Conservation (phyloP, 2,888 invertebrate species). For the Galerucella calmariensis region DNA sequence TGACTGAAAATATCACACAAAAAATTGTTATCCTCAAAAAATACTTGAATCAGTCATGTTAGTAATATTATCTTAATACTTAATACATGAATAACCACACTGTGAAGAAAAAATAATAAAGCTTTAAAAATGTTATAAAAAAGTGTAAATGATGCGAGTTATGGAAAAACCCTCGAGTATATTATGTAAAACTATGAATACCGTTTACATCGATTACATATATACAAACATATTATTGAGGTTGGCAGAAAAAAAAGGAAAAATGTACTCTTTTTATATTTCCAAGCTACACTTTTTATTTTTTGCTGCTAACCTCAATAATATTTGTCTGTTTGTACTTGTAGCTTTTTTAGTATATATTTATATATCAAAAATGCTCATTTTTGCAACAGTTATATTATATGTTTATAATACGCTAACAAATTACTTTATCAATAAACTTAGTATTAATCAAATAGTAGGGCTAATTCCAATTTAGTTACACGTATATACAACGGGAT, state of each 20-base stretch:
- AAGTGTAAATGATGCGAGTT: constrained; percentile 3
- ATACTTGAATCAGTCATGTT: constrained; percentile 8
- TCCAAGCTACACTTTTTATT: too few species aligned
- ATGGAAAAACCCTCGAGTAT: background rate
- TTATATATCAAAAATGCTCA: too few species aligned
- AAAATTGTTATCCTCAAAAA: constrained; percentile 5
- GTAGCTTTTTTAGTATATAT: too few species aligned
- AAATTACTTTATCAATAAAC: background rate
- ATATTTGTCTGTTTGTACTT: too few species aligned
- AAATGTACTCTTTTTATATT: too few species aligned
- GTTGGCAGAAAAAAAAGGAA: too few species aligned
- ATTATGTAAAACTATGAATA: background rate
- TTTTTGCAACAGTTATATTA: background rate
- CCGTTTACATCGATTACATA: background rate
- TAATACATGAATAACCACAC: background rate
- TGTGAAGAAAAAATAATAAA: background rate
- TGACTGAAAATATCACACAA: constrained; percentile 7
- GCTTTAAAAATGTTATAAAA: background rate
- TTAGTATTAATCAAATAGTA: background rate
- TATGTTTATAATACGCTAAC: background rate
- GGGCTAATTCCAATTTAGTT: background rate
- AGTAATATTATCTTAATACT: constrained; percentile 1
- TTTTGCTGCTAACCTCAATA: too few species aligned
- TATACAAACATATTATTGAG: too few species aligned
- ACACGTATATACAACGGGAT: background rate